Base-by-base conservation (phyloP, 2,113 vertebrate species). In the Artemisiospiza belli region DNA sequence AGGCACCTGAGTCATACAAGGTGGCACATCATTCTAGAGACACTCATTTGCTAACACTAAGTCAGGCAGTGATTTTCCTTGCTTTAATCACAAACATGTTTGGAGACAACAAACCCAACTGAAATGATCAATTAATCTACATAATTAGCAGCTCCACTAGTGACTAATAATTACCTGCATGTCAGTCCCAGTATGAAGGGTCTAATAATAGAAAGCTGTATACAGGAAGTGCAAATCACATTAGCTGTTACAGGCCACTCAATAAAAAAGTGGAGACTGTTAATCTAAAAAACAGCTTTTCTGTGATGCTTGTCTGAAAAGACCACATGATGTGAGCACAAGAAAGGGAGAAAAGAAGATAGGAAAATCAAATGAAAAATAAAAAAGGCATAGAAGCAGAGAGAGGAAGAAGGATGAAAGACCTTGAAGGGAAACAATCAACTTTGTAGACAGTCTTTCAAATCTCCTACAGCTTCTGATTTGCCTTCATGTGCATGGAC, bases 161-260 rank as follows among this genome's bases (percentile, higher is more conserved):
- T 92, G 94, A 94, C 89, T 94, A 95, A 87, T 3, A 91, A 85
- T 84, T 95, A 95, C 87, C 87, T 94, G 46, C 43, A 44, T 58
- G 37, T 90, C 83, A 91, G 68, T 49, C 59, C 52, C 57, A 47
- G 35, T 58, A 58, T 55, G 54, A 55, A 49, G 35, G n/a, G 23
- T 72, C 92, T 91, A 95, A 91, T 64, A 92, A 92, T 39, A 91
- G 59, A 92, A 80, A 92, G 44, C 61, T 76, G 55, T 70, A 94
- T 51, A 58, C 20, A 94, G 66, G 52, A 93, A 92, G 47, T 83
- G 67, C 70, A 70, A 89, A 88, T 88, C 55, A 52, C 89, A 77
- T 94, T 80, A 83, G 51, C 81, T 80, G 35, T 75, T 86, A 70
- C n/a, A 78, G 70, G 72, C 63, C 31, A 90, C 55, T 92, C 67